Conservation (phyloP, 2,797 vertebrate species). For the Hylomyscus alleni region DNA sequence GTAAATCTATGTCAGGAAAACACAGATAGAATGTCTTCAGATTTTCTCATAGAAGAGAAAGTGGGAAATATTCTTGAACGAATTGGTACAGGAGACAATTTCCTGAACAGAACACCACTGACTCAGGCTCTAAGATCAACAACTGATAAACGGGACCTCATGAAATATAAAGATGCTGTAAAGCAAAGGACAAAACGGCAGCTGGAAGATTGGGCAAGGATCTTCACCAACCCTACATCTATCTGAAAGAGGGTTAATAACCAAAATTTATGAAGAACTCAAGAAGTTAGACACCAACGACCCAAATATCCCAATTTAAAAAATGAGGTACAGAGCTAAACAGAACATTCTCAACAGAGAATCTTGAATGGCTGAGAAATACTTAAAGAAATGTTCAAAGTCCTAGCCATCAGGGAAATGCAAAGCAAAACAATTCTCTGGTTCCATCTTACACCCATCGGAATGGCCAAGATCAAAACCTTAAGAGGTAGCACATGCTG, state of each 20-base stretch:
- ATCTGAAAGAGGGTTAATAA: background rate
- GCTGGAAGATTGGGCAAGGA: background rate
- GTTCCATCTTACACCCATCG: background rate
- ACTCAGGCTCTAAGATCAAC: background rate
- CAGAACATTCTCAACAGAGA: background rate
- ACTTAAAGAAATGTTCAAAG: background rate
- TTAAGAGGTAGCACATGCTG: background rate
- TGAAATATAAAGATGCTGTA: background rate
- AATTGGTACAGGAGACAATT: background rate
- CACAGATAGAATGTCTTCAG: conserved; percentile 1
- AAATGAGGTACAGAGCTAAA: background rate
- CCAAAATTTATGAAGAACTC: background rate
- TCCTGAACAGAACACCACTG: background rate
- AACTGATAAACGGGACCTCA: background rate
- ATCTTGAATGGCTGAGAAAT: background rate
- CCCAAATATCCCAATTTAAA: background rate
- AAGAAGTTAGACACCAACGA: background rate
- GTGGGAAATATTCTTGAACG: background rate
- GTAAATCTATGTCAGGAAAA: conserved; percentile 33
- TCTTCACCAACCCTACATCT: background rate
- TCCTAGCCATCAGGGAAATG: background rate
- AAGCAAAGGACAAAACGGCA: background rate
- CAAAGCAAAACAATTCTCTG: background rate
- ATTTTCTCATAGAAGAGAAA: background rate
- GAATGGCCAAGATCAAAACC: background rate